These are phyloP conservation scores for Trichopria drosophilae DNA, from an alignment of 2,888 invertebrate genomes.

Conservation along the genomic window DNA sequence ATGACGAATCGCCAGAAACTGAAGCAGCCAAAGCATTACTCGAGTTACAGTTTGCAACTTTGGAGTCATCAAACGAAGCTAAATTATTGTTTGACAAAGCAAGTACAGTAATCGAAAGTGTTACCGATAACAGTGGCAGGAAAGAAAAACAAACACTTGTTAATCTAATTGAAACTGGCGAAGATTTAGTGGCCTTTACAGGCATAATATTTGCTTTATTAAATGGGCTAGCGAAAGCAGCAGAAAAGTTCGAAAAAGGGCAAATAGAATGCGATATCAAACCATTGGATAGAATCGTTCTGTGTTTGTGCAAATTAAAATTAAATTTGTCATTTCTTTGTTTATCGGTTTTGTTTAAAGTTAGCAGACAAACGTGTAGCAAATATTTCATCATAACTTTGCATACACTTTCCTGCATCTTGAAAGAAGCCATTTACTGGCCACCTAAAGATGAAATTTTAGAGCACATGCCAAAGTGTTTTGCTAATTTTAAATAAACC, in stretches of 20 bases:
- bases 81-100: too few relatives aligned
- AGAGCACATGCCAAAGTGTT: conserved; percentile 13
- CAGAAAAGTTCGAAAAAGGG: too few relatives aligned
- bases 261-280: too few relatives aligned
- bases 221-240: conserved; percentile 9
- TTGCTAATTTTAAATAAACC: conserved; percentile 21
- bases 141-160: too few relatives aligned
- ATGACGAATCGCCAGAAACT: too few relatives aligned
- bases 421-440: conserved; percentile 20
- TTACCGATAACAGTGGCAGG: too few relatives aligned
- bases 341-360: conserved; percentile 17
- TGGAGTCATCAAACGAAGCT: too few relatives aligned
- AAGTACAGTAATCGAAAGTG: too few relatives aligned
- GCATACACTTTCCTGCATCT: conserved; percentile 7
- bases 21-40: too few relatives aligned
- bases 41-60: too few relatives aligned
- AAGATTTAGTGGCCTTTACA: conserved; percentile 26
- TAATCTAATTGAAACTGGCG: too few relatives aligned
- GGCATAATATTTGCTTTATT: conserved; percentile 18
- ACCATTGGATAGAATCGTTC: conserved; percentile 13
- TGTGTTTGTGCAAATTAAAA: conserved; percentile 23
- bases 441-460: conserved; percentile 19
- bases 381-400: conserved; percentile 13
- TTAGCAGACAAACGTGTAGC: not conserved
- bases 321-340: conserved; percentile 23